A percentile compares a stretch with the other conserved stretches of the same genome.
phyloP scores from a whole-genome alignment of 2,797 vertebrate species.

The Aldrovandia affinis region DNA sequence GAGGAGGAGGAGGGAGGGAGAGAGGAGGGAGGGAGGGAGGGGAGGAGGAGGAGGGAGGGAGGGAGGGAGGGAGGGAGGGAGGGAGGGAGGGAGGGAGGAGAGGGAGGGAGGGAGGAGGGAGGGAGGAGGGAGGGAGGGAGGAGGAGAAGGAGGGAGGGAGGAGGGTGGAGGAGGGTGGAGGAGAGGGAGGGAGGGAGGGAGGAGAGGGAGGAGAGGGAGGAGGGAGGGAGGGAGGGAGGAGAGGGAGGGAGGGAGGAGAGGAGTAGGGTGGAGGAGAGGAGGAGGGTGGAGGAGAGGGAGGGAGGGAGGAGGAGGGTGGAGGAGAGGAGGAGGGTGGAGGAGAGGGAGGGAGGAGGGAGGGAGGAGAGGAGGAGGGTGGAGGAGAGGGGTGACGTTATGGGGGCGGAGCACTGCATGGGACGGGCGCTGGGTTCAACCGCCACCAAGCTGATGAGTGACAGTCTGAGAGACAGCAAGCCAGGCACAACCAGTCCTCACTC shows the following conservation, averaged over 20 bases:
- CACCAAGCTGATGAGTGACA: not conserved
- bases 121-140: not conserved
- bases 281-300: constrained; percentile 21
- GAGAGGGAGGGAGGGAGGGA: no score
- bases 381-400: not conserved
- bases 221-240: no score
- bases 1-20: no score
- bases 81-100: not conserved
- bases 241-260: not conserved
- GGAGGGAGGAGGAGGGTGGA: no score
- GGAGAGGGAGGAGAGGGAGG: no score
- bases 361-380: constrained; percentile 13
- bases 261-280: constrained; percentile 21
- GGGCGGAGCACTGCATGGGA: not conserved
- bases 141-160: not conserved
- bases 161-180: no score
- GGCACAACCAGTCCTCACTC: not conserved
- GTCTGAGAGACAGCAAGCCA: constrained; percentile 15
- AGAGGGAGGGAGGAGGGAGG: not conserved
- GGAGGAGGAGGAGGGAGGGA: not conserved
- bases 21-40: no score
- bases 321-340: not conserved
- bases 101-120: constrained; percentile 14
- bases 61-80: no score
- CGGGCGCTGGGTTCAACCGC: not conserved